phyloP scores from a whole-genome alignment of 2,113 vertebrate species.

The Hystrix cristata region DNA sequence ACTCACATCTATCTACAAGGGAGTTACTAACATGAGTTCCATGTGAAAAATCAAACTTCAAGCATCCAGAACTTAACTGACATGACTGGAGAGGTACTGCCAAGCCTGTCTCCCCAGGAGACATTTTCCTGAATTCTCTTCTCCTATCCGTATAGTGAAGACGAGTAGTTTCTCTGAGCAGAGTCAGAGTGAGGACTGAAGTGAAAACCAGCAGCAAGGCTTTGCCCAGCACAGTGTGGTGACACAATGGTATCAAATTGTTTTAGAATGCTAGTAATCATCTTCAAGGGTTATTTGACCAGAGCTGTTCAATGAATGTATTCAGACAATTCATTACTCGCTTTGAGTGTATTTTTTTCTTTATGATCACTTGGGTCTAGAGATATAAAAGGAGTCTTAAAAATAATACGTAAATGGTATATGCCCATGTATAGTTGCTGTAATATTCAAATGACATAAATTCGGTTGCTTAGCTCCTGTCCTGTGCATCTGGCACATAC shows the following conservation, averaged over 20 bases:
- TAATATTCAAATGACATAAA: background rate
- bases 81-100: background rate
- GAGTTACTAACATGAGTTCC: background rate
- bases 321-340: background rate
- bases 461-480: background rate
- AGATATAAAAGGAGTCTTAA: conserved; percentile 17
- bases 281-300: background rate
- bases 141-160: background rate
- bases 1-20: background rate
- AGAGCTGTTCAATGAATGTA: background rate
- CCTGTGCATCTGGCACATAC: background rate
- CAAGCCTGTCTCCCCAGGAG: background rate
- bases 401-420: background rate
- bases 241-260: background rate
- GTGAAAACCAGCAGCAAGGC: background rate
- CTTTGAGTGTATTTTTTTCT: background rate
- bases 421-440: background rate
- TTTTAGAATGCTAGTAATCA: background rate
- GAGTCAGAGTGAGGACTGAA: background rate
- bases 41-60: background rate
- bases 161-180: background rate
- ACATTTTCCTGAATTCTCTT: background rate
- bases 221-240: background rate
- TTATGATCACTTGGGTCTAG: background rate
- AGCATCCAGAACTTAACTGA: background rate